These are phyloP conservation scores for Hucho hucho DNA, from an alignment of 2,113 vertebrate genomes.

Conservation along the genomic window DNA sequence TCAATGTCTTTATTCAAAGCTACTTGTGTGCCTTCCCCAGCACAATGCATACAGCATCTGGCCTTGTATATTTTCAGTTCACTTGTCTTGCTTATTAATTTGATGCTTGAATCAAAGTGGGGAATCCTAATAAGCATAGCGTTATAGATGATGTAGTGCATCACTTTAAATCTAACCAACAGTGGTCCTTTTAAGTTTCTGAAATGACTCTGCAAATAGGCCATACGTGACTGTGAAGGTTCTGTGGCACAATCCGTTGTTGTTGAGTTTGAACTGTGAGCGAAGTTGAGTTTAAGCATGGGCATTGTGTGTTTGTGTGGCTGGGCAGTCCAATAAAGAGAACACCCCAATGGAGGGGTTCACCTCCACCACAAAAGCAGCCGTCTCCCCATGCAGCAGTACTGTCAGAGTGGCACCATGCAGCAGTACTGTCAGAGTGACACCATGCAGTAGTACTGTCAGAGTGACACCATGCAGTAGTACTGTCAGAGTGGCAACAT, in stretches of 20 bases:
- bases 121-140: neutral
- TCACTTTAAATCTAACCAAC: neutral
- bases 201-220: neutral
- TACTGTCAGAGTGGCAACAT: too few species aligned
- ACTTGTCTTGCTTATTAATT: neutral
- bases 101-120: neutral
- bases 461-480: too few species aligned
- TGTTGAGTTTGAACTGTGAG: neutral
- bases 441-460: too few species aligned
- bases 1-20: neutral
- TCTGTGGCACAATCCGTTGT: neutral
- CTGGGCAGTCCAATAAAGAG: slow-evolving; percentile 37
- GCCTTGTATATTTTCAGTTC: neutral
- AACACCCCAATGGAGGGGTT: slow-evolving; percentile 51
- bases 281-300: slow-evolving; percentile 34
- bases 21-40: neutral
- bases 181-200: neutral
- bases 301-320: slow-evolving; percentile 8
- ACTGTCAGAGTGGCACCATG: too few species aligned
- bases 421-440: too few species aligned
- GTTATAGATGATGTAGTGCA: neutral
- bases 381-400: too few species aligned
- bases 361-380: too few species aligned
- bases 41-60: neutral
- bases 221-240: too few species aligned